Percentiles rank a stretch among this genome's conserved stretches.
Conservation (phyloP, 2,113 vertebrate genomes). For the Micronycteris hirsuta region DNA sequence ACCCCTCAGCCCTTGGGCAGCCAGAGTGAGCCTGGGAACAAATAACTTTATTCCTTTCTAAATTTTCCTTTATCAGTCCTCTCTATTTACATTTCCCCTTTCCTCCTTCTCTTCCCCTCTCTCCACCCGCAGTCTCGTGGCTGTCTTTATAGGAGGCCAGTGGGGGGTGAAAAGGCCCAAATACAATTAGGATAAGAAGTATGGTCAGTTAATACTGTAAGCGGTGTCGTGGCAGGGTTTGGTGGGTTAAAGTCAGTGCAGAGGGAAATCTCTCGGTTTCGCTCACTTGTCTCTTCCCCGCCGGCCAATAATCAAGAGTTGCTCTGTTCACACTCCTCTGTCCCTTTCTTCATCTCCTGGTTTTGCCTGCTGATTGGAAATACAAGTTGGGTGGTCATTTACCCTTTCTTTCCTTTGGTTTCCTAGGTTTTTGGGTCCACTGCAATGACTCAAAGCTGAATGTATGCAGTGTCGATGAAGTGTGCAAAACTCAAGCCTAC, state of each 20-base stretch:
- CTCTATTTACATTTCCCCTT: not conserved
- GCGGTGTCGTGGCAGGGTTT: not conserved
- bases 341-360: slow-evolving; percentile 29
- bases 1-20: not conserved
- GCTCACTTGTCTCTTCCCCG: not conserved
- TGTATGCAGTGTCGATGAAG: slow-evolving; percentile 98
- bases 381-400: slow-evolving; percentile 43
- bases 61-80: not conserved
- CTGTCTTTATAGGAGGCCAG: not conserved
- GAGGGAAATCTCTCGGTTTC: not conserved
- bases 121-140: not conserved
- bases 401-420: slow-evolving; percentile 66
- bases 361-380: not conserved
- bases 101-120: not conserved
- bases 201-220: not conserved
- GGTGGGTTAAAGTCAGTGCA: not conserved
- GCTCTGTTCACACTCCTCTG: not conserved
- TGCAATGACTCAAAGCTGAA: slow-evolving; percentile 99
- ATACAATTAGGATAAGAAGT: not conserved
- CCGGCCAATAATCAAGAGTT: not conserved
- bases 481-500: slow-evolving; percentile 99
- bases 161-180: not conserved
- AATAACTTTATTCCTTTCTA: not conserved
- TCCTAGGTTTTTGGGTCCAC: slow-evolving; percentile 98
- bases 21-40: not conserved